Conservation (phyloP, 2,888 invertebrate genomes). For the Habrosyne pyritoides region DNA sequence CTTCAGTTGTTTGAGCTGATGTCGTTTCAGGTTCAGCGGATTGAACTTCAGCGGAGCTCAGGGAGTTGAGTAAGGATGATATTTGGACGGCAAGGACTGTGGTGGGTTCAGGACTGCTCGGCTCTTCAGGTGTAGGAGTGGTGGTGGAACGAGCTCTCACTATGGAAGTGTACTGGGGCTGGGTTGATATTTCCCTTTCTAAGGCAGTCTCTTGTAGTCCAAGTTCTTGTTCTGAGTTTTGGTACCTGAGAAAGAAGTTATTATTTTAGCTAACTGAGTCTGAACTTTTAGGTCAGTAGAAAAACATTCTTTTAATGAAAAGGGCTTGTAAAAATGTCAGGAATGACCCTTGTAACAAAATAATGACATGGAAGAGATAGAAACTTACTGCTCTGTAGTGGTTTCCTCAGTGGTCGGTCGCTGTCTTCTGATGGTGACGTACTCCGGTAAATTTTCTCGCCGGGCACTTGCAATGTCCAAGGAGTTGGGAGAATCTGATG, state of each 20-base stretch:
- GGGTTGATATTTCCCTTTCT: slow-evolving; percentile 73
- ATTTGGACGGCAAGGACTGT: slow-evolving; percentile 75
- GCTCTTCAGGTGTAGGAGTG: slow-evolving; percentile 44
- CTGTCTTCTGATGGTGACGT: slow-evolving; percentile 86
- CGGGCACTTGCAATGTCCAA: slow-evolving; percentile 57
- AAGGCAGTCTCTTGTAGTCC: slow-evolving; percentile 64
- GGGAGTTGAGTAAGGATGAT: slow-evolving; percentile 70
- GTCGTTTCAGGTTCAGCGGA: slow-evolving; percentile 46
- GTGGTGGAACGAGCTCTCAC: slow-evolving; percentile 65
- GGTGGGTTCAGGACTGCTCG: slow-evolving; percentile 63
- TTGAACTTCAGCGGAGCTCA: slow-evolving; percentile 45
- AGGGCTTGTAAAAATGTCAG: too few relatives aligned
- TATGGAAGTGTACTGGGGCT: slow-evolving; percentile 72
- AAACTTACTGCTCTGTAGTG: slow-evolving; percentile 77
- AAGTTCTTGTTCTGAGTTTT: slow-evolving; percentile 53
- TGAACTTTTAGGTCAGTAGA: too few relatives aligned
- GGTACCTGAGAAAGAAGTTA: slow-evolving; percentile 51
- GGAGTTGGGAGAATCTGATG: slow-evolving; percentile 54
- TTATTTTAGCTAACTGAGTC: too few relatives aligned
- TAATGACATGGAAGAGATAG: background rate
- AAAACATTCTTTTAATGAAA: too few relatives aligned
- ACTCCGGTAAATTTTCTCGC: slow-evolving; percentile 81
- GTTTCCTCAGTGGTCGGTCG: slow-evolving; percentile 78
- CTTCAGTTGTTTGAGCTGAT: slow-evolving; percentile 44
- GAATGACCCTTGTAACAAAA: background rate